Base-by-base conservation (phyloP, 53 echinoderm and acorn worm genomes). In the Actinopyga echinites region DNA sequence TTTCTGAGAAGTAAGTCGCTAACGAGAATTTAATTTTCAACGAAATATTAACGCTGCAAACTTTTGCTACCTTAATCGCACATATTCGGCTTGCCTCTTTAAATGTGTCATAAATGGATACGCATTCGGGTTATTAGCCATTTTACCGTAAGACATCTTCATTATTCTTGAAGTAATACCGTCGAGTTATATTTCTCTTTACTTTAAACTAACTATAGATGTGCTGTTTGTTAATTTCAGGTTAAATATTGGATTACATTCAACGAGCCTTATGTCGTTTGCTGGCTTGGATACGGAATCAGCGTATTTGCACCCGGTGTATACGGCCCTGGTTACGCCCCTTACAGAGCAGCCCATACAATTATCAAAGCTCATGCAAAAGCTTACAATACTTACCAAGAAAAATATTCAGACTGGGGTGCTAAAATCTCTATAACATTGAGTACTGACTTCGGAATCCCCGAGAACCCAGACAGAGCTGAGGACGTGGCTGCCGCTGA, bases 191-290 rank as follows among this genome's bases (percentile, higher is more conserved):
- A n/a, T n/a, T n/a, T n/a, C n/a, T n/a, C n/a, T n/a, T n/a, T n/a
- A n/a, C n/a, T n/a, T n/a, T n/a, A n/a, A n/a, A n/a, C n/a, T n/a
- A n/a, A n/a, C n/a, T n/a, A n/a, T n/a, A n/a, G n/a, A n/a, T n/a
- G n/a, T n/a, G n/a, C n/a, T n/a, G n/a, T n/a, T n/a, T n/a, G n/a
- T n/a, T n/a, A n/a, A n/a, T n/a, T n/a, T n/a, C 75, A 91, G 82
- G 95, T 96, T 10, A 93, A 90, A 13, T 67, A 90, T 30, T 95
- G 92, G 92, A 88, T 92, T 21, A 95, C 95, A 29, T 95, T 95
- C 82, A 96, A 96, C 88, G 96, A 96, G 71, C 96, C 96, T 0
- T 96, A 93, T 53, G 96, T 96, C 12, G 93, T 96, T 3, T 83
- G 87, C 9, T 93, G 96, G 93, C 82, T 93, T 2, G 96, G 96